These are phyloP conservation scores for Thripadectes ignobilis DNA, from an alignment of 2,797 vertebrate genomes.

Conservation along the genomic window DNA sequence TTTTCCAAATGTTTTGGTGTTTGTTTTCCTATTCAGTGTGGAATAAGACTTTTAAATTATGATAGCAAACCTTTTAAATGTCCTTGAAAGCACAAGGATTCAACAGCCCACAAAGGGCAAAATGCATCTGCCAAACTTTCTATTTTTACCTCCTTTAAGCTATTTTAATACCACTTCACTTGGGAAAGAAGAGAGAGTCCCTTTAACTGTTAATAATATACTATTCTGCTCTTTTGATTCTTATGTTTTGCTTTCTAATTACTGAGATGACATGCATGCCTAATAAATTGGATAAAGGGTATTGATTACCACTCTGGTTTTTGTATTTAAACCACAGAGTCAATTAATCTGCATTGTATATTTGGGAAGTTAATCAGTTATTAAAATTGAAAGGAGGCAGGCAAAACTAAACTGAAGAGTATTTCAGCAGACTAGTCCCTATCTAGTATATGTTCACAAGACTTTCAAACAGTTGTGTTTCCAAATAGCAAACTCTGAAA, in stretches of 20 bases:
- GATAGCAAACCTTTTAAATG: background rate
- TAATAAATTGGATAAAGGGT: slow-evolving; percentile 57
- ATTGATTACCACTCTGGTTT: slow-evolving; percentile 22
- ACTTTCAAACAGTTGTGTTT: background rate
- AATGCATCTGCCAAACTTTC: slow-evolving; percentile 27
- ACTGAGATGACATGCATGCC: slow-evolving; percentile 52
- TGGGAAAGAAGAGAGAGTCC: slow-evolving; percentile 22
- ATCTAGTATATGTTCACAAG: background rate
- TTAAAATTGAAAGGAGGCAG: background rate
- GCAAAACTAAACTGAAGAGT: background rate
- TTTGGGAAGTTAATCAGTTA: slow-evolving; percentile 34
- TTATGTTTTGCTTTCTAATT: slow-evolving; percentile 45
- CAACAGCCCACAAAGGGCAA: background rate
- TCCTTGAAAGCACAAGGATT: background rate
- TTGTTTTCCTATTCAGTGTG: background rate
- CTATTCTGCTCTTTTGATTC: slow-evolving; percentile 11
- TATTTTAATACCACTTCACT: slow-evolving; percentile 36
- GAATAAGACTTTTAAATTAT: background rate
- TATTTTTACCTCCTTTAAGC: slow-evolving; percentile 18
- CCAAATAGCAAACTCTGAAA: background rate
- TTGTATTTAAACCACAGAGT: background rate
- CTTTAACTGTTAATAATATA: background rate
- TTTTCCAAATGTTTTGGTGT: background rate
- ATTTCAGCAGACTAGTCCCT: background rate
- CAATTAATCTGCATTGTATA: slow-evolving; percentile 53